Base-by-base conservation (phyloP, 2,888 invertebrate species). In the Pachycephus smyrnensis region DNA sequence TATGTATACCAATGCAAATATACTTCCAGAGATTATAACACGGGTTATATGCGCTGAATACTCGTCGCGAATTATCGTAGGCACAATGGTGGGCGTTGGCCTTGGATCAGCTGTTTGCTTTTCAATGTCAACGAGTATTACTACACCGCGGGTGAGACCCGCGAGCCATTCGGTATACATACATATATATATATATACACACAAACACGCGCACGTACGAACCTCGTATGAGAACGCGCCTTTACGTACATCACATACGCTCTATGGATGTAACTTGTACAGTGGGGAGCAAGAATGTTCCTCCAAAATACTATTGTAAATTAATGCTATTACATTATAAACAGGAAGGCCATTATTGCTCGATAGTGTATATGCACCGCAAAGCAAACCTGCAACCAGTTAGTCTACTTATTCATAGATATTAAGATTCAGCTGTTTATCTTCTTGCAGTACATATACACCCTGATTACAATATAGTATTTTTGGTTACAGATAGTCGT, bases 21-120 rank as follows among this genome's bases (percentile, higher is more conserved):
- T 71, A 55, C 55, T 23, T 1, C 55, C 23, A 55, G 23, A 55
- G 23, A 23, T 55, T 55, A 23, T 23, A 40, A 2, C 55, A 55
- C 55, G 9, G 23, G 55, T 55, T 55, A 9, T 55, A 55, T 55
- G 23, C 23, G 55, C 55, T 55, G 23, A 55, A 55, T 55, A 31
- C 71, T 31, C 71, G 78, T 81, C 79, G 77, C 80, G 76, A 81
- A 80, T 79, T 81, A 82, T 83, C 76, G 32, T 68, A 80, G 78
- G 37, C 81, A 80, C 80, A 15, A 77, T 77, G 68, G 84, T 84
- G 82, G 86, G 84, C 83, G 86, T 83, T 79, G 77, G 81, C 87
- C 88, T 88, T 85, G 87, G 84, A 86, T 88, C 86, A 88, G 87
- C 89, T 88, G 89, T 88, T 88, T 85, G 83, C 84, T 84, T 84